Evolutionary conservation across 2,113 vertebrate genomes (phyloP).

Genomic region (Rhadina sibilatrix): DNA sequence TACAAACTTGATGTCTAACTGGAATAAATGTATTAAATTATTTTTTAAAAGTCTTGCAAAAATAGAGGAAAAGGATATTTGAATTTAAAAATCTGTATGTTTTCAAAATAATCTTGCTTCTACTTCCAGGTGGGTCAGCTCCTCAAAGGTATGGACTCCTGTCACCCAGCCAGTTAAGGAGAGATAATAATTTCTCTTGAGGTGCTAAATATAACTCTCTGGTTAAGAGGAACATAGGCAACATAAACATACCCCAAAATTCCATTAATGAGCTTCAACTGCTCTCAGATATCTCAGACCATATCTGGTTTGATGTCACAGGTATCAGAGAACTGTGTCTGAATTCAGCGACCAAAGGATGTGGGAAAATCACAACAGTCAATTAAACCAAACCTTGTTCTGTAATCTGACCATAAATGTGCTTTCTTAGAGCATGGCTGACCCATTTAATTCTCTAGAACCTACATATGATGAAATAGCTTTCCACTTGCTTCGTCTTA

Average conservation of each 20-base stretch:
- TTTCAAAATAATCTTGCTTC: neutral
- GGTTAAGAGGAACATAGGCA: neutral
- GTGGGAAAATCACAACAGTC: neutral
- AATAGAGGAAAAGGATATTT: neutral
- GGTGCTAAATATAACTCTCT: neutral
- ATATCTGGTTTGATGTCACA: neutral
- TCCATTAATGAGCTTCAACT: neutral
- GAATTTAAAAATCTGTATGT: neutral
- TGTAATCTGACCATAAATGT: neutral
- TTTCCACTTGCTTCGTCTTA: neutral
- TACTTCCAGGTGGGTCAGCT: neutral
- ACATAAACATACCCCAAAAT: neutral
- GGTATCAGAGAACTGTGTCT: neutral
- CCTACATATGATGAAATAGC: neutral
- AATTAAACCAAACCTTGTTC: neutral
- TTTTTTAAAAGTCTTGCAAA: neutral
- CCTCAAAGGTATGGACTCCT: neutral
- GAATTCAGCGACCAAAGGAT: neutral
- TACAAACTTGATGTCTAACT: neutral
- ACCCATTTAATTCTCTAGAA: neutral
- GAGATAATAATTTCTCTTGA: neutral
- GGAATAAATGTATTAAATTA: neutral
- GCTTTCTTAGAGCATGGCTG: neutral
- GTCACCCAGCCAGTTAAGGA: neutral
- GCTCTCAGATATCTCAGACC: neutral